A percentile compares a stretch with the other conserved stretches of the same genome.
Conservation (phyloP, 2,888 invertebrate species). For the Sarcophaga carnaria region DNA sequence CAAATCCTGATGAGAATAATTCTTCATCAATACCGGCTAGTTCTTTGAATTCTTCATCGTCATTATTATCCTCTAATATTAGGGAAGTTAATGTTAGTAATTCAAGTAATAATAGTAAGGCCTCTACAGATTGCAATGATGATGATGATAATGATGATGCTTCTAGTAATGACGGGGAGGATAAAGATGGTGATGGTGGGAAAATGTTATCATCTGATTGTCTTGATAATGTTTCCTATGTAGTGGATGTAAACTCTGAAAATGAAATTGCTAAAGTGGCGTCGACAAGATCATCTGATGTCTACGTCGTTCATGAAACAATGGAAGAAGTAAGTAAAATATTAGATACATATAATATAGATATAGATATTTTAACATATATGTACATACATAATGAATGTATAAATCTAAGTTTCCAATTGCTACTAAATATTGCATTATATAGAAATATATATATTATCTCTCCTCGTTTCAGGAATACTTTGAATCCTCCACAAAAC, state of each 20-base stretch:
- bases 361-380: background rate
- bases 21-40: background rate
- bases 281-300: constrained; percentile 26
- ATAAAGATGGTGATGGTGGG: constrained; percentile 64
- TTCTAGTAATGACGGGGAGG: constrained; percentile 60
- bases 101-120: constrained; percentile 22
- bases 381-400: background rate
- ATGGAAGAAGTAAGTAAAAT: constrained; percentile 69
- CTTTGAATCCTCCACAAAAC: constrained; percentile 73
- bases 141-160: constrained; percentile 25
- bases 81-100: background rate
- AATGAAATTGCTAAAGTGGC: background rate
- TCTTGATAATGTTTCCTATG: constrained; percentile 43
- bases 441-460: background rate
- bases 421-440: background rate
- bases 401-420: background rate
- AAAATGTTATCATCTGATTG: constrained; percentile 27
- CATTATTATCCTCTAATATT: background rate
- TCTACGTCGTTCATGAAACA: constrained; percentile 42
- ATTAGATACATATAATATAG: background rate
- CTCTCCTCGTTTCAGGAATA: constrained; percentile 63
- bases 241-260: background rate
- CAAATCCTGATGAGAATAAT: constrained; percentile 32
- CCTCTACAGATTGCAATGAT: constrained; percentile 8
- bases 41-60: constrained; percentile 20